Conservation (phyloP, 2,113 vertebrate genomes). For the Aspidoscelis tigris region DNA sequence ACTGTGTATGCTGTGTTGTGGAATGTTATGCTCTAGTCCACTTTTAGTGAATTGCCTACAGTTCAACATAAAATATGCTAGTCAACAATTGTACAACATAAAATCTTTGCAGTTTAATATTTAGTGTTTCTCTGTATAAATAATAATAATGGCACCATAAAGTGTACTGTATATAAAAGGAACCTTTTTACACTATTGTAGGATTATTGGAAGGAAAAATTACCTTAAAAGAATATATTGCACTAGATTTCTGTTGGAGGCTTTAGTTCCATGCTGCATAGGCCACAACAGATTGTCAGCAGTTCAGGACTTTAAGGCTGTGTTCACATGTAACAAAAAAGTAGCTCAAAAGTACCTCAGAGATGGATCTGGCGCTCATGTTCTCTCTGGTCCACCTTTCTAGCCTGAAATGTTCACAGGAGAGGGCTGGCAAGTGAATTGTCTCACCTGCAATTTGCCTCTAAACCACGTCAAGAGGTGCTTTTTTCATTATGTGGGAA, state of each 20-base stretch:
- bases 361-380: too few species aligned
- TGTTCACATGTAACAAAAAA: too few species aligned
- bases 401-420: too few species aligned
- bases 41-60: background rate
- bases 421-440: too few species aligned
- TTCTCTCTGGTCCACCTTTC: too few species aligned
- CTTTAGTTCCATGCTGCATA: background rate
- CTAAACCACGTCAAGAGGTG: too few species aligned
- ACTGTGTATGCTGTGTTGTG: too few species aligned
- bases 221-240: background rate
- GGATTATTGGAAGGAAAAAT: background rate
- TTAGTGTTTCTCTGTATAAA: background rate
- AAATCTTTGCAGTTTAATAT: background rate
- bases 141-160: constrained; percentile 35
- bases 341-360: too few species aligned
- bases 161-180: constrained; percentile 26
- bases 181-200: background rate
- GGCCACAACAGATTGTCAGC: background rate
- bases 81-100: constrained; percentile 7
- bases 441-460: too few species aligned
- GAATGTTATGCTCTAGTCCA: too few species aligned
- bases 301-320: background rate
- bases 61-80: background rate
- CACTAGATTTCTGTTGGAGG: background rate
- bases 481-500: too few species aligned